Base-by-base conservation (phyloP, 1,140 invertebrate genomes). In the Plectrocnemia conspersa region DNA sequence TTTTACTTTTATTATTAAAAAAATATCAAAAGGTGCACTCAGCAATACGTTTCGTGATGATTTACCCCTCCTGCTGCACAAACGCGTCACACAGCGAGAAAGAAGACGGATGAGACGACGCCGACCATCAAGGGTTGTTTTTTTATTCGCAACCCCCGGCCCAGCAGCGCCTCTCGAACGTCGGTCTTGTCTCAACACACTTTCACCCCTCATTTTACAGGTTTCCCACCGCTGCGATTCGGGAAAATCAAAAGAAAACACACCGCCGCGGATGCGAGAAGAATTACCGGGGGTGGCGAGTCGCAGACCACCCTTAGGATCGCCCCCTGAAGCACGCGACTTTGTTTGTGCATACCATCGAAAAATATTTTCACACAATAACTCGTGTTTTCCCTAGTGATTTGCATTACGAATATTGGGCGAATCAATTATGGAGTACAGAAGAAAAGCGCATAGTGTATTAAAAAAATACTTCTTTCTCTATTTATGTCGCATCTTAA, bases 181-280 rank as follows among this genome's bases (percentile, higher is more conserved):
- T 35, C 27, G 13, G 47, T 27, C 33, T 24, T 15, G 15, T 41
- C 56, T 32, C 42, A 15, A n/a, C 15, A 58, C 52, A 21, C 33
- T 33, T 50, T 50, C 47, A 48, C 57, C 53, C 57, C 57, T 52
- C 52, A 52, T 54, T 29, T 54, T 54, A 29, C 47, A 59, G 52
- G 38, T 19, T 40, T 32, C 53, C 44, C 32, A 32, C 49, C 42
- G 32, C 21, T 35, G 11, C 27, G 49, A 35, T 46, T 45, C 53
- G 53, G 38, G 59, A 61, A 61, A 61, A 61, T 61, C 59, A 61
- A 61, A 61, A 61, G 59, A 61, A 61, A 61, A 61, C 56, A 61
- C 54, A 42, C 56, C 46, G 23, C 41, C 21, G 33, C 54, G 50
- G 35, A n/a, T n/a, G n/a, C 54, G 27, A 25, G 32, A 50, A 29